A percentile compares a stretch with the other conserved stretches of the same genome.
Evolutionary conservation across 2,797 vertebrate species (phyloP).

Genomic region (Cuniculus paca): DNA sequence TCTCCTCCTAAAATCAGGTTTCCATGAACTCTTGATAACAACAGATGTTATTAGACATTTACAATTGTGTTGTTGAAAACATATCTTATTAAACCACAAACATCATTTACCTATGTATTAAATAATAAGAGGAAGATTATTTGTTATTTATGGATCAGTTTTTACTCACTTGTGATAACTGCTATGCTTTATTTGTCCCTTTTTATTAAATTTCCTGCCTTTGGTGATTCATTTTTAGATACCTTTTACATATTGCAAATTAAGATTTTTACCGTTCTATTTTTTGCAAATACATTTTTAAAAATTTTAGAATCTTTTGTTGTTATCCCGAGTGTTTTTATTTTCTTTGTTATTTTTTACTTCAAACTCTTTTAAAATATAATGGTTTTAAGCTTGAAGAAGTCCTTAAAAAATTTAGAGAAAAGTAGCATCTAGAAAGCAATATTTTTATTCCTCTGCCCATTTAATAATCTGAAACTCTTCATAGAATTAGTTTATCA

Average conservation of each 20-base stretch:
- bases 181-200: neutral
- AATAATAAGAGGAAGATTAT: neutral
- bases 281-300: conserved; percentile 31
- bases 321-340: neutral
- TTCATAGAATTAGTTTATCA: neutral
- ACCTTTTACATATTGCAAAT: neutral
- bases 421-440: neutral
- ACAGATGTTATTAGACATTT: neutral
- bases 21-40: neutral
- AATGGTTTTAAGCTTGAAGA: neutral
- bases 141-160: neutral
- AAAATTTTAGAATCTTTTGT: neutral
- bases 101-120: neutral
- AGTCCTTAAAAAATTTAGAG: neutral
- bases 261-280: neutral
- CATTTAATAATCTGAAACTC: conserved; percentile 39
- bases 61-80: neutral
- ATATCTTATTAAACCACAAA: neutral
- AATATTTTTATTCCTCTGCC: neutral
- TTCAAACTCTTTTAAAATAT: neutral
- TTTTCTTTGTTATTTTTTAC: neutral
- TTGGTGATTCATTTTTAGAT: neutral
- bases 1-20: neutral
- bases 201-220: neutral
- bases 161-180: neutral